Conservation (phyloP, 1,140 invertebrate species). For the Drosophila auraria region DNA sequence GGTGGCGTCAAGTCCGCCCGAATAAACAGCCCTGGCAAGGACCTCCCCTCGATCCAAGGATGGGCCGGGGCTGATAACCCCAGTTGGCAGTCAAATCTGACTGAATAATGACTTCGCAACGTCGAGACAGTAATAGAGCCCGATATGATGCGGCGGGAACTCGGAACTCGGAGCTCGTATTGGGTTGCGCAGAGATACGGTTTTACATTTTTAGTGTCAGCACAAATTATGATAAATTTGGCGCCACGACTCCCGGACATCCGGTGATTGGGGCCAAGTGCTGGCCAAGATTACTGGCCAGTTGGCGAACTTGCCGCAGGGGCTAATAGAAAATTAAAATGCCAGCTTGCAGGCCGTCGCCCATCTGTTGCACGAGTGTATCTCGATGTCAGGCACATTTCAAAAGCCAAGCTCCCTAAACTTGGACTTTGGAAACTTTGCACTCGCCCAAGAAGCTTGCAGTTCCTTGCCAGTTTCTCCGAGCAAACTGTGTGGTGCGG, state of each 20-base stretch:
- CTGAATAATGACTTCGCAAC: constrained; percentile 74
- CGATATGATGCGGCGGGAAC: constrained; percentile 26
- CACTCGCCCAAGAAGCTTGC: constrained; percentile 45
- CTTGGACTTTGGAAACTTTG: constrained; percentile 62
- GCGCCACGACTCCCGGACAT: constrained; percentile 37
- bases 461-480: constrained; percentile 36
- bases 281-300: constrained; percentile 30
- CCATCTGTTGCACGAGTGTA: constrained; percentile 69
- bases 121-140: constrained; percentile 62
- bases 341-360: constrained; percentile 21
- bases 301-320: constrained; percentile 23
- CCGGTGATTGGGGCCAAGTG: constrained; percentile 15
- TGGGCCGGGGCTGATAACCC: constrained; percentile 40
- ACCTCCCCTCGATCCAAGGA: constrained; percentile 18
- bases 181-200: constrained; percentile 61
- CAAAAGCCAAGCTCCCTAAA: constrained; percentile 68
- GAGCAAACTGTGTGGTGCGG: constrained; percentile 69
- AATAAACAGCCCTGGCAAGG: constrained; percentile 59
- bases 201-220: constrained; percentile 72
- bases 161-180: constrained; percentile 25
- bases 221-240: constrained; percentile 75
- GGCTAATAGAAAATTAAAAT: constrained; percentile 76
- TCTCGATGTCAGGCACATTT: constrained; percentile 62
- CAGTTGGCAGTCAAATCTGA: constrained; percentile 59
- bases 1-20: constrained; percentile 74